These are phyloP conservation scores for Trichomalopsis sarcophagae DNA, from an alignment of 1,140 invertebrate species.

Conservation along the genomic window DNA sequence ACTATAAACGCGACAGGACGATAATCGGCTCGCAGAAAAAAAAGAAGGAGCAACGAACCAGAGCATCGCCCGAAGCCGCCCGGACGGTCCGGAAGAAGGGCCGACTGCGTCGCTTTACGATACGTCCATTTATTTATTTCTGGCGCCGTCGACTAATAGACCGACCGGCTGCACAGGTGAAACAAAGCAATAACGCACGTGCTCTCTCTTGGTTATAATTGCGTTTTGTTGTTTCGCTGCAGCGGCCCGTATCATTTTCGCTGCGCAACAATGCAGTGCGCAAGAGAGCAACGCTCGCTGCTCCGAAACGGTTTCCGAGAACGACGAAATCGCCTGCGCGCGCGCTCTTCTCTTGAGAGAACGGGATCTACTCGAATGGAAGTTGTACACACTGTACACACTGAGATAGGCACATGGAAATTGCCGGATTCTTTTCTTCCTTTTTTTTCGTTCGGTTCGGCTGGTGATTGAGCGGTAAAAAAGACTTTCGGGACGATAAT, in stretches of 20 bases:
- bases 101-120: background rate
- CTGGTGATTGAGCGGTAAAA: constrained; percentile 27
- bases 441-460: background rate
- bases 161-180: background rate
- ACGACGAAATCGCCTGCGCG: constrained; percentile 16
- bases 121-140: constrained; percentile 38
- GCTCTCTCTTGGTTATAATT: background rate
- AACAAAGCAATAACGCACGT: background rate
- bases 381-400: background rate
- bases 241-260: background rate
- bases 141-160: constrained; percentile 17
- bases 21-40: constrained; percentile 4
- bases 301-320: constrained; percentile 17
- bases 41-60: background rate
- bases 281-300: constrained; percentile 10
- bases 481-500: background rate
- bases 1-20: constrained; percentile 30
- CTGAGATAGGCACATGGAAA: background rate
- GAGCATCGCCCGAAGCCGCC: background rate
- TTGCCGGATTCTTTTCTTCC: background rate
- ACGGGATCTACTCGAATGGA: constrained; percentile 23
- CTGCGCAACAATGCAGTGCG: background rate
- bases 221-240: background rate
- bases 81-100: background rate
- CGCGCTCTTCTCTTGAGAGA: background rate